Conservation (phyloP, 2,113 vertebrate genomes). For the Charadrius vociferus region DNA sequence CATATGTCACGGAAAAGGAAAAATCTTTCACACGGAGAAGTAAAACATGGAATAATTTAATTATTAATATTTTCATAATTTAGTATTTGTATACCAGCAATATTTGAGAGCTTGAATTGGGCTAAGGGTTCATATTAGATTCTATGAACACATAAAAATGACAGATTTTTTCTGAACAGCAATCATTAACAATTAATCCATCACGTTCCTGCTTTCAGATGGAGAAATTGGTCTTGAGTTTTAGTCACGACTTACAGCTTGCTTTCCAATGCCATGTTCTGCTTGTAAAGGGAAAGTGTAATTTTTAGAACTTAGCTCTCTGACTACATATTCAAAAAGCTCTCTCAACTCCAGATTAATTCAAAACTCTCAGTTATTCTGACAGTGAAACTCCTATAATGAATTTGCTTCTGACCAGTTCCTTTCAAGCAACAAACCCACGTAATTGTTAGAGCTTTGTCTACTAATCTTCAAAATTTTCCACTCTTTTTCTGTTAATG, state of each 20-base stretch:
- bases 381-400: neutral
- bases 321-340: neutral
- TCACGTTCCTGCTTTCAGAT: rapidly evolving
- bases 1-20: neutral
- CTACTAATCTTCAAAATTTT: neutral
- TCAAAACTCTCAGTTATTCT: neutral
- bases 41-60: neutral
- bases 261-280: neutral
- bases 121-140: neutral
- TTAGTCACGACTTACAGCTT: neutral
- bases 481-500: neutral
- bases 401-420: neutral
- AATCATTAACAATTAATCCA: neutral
- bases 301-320: neutral
- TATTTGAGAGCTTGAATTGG: neutral
- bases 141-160: rapidly evolving
- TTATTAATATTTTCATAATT: neutral
- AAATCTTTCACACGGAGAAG: neutral
- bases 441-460: neutral
- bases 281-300: neutral
- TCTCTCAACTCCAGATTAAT: neutral
- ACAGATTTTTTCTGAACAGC: neutral
- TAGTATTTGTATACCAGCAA: neutral
- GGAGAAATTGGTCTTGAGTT: neutral
- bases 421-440: neutral